phyloP scores from a whole-genome alignment of 2,113 vertebrate species.

The Buteo buteo region DNA sequence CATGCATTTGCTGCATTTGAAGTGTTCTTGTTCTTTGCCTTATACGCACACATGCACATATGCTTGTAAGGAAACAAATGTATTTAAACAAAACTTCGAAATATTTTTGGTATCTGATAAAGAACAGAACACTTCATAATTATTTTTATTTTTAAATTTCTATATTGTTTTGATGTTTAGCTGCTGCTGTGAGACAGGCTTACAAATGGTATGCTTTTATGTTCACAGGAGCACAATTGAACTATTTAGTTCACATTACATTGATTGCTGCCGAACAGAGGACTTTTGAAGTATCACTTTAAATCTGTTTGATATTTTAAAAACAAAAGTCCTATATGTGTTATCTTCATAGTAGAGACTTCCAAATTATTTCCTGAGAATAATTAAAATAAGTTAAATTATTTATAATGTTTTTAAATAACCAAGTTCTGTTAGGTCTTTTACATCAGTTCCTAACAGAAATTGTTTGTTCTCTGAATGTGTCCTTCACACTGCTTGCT shows the following conservation, averaged over 20 bases:
- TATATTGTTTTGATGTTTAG: neutral
- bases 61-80: neutral
- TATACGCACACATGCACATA: neutral
- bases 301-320: conserved; percentile 15
- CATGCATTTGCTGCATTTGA: neutral
- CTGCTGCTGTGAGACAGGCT: neutral
- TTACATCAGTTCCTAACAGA: neutral
- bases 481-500: neutral
- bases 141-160: neutral
- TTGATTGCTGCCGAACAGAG: neutral
- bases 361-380: conserved; percentile 5
- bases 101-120: neutral
- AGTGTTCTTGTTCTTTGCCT: neutral
- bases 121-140: neutral
- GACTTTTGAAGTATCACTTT: conserved; percentile 20
- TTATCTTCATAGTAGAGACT: neutral
- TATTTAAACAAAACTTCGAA: neutral
- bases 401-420: neutral
- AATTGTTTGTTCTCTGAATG: neutral
- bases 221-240: neutral
- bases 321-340: neutral
- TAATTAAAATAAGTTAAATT: conserved; percentile 22
- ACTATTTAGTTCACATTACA: neutral
- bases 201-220: neutral
- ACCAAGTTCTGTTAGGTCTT: neutral